Conservation (phyloP, 2,113 vertebrate genomes). For the Boleophthalmus pectinirostris region DNA sequence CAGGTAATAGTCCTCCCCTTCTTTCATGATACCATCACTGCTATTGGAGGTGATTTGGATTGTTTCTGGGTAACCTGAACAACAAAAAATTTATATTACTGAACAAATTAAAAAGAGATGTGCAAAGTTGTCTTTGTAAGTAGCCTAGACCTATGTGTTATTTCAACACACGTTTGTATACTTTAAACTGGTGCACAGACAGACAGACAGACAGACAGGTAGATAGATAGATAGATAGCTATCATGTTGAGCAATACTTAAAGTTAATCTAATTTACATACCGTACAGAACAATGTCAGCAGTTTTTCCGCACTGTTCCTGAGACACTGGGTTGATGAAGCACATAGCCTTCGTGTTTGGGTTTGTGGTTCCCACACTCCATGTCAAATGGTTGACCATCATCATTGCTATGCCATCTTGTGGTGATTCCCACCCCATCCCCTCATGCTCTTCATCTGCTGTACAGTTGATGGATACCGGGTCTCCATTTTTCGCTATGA, state of each 20-base stretch:
- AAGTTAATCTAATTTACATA: conserved; percentile 48
- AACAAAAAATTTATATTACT: neutral
- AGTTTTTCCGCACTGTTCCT: accelerated
- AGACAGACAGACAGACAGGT: too few relatives aligned
- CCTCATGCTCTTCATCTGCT: accelerated
- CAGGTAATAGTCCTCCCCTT: conserved; percentile 15
- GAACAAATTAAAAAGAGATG: neutral
- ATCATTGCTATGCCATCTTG: accelerated
- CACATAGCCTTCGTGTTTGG: neutral
- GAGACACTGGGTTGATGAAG: accelerated
- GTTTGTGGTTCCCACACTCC: conserved; percentile 24
- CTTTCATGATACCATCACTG: conserved; percentile 5
- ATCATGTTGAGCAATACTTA: neutral
- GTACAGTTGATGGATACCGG: conserved; percentile 60
- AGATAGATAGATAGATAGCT: too few relatives aligned
- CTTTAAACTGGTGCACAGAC: neutral
- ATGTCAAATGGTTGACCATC: neutral
- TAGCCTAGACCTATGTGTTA: neutral
- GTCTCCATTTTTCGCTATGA: conserved; percentile 65
- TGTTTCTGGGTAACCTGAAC: conserved; percentile 60
- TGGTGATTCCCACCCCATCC: conserved; percentile 59
- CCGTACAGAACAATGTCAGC: conserved; percentile 57
- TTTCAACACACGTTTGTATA: neutral
- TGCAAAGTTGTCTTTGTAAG: neutral
- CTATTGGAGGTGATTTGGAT: conserved; percentile 42